Conservation (phyloP, 1,140 invertebrate genomes). For the Oncopodura yosiiana region DNA sequence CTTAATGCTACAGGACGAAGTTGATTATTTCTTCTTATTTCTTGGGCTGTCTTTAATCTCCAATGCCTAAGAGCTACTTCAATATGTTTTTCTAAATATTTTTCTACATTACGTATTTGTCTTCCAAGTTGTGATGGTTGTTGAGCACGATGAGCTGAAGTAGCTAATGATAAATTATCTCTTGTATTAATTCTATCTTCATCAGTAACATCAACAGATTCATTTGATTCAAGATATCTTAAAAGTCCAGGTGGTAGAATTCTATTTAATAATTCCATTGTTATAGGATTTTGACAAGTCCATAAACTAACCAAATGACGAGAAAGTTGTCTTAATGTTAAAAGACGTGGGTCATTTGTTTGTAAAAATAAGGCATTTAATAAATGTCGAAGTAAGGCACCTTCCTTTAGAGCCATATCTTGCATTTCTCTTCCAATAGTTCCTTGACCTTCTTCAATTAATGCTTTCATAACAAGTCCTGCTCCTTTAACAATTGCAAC, state of each 20-base stretch:
- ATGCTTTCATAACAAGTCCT: slow-evolving; percentile 88
- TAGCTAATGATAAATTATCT: slow-evolving; percentile 91
- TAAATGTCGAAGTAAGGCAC: slow-evolving; percentile 88
- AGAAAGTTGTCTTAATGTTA: slow-evolving; percentile 83
- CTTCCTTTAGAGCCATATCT: slow-evolving; percentile 87
- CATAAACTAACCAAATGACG: slow-evolving; percentile 95
- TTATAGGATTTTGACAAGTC: slow-evolving; percentile 87
- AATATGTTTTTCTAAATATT: slow-evolving; percentile 65
- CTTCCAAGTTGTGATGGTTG: slow-evolving; percentile 23
- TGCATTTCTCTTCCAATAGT: slow-evolving; percentile 91
- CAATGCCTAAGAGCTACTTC: slow-evolving; percentile 79
- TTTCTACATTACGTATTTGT: slow-evolving; percentile 36
- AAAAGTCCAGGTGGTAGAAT: slow-evolving; percentile 84
- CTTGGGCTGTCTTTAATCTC: slow-evolving; percentile 44
- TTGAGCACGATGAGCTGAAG: slow-evolving; percentile 47
- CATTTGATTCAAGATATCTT: slow-evolving; percentile 77
- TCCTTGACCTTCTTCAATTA: slow-evolving; percentile 91
- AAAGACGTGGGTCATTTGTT: slow-evolving; percentile 60
- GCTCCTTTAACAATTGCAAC: slow-evolving; percentile 96
- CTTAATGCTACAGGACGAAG: slow-evolving; percentile 76
- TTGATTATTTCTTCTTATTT: slow-evolving; percentile 49
- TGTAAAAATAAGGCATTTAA: slow-evolving; percentile 80
- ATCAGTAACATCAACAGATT: slow-evolving; percentile 66
- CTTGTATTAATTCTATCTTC: slow-evolving; percentile 70
- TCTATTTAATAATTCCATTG: slow-evolving; percentile 74